phyloP scores from a whole-genome alignment of 2,888 invertebrate species.

The Melieria omissa region DNA sequence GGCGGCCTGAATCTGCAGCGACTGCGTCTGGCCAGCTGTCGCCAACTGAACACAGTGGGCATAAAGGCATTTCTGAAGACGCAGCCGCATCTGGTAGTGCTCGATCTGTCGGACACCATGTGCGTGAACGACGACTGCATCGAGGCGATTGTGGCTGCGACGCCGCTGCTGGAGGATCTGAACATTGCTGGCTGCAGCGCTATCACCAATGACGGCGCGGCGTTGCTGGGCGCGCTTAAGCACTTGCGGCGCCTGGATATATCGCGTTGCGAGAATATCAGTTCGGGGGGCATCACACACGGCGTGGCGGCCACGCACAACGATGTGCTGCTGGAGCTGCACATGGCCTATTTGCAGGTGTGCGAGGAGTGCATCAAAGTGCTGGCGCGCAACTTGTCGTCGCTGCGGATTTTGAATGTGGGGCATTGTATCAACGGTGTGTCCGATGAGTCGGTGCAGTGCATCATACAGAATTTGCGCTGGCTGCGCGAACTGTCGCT shows the following conservation, averaged over 20 bases:
- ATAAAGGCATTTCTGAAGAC: slow-evolving; percentile 53
- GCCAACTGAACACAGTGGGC: slow-evolving; percentile 56
- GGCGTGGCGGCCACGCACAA: slow-evolving; percentile 72
- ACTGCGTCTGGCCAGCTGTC: slow-evolving; percentile 56
- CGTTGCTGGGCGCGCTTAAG: slow-evolving; percentile 69
- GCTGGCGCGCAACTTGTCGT: slow-evolving; percentile 71
- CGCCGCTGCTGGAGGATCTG: slow-evolving; percentile 71
- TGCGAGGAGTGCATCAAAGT: slow-evolving; percentile 73
- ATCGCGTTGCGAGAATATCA: slow-evolving; percentile 75
- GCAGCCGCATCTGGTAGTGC: slow-evolving; percentile 70
- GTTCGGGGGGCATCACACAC: slow-evolving; percentile 71
- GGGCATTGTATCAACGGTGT: slow-evolving; percentile 78
- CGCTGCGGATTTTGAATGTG: slow-evolving; percentile 72
- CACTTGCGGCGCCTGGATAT: slow-evolving; percentile 73
- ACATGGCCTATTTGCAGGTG: slow-evolving; percentile 72
- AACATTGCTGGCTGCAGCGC: slow-evolving; percentile 74
- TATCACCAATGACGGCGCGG: slow-evolving; percentile 73
- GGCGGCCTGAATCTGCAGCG: slow-evolving; percentile 61
- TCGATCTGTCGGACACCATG: slow-evolving; percentile 75
- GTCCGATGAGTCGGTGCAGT: slow-evolving; percentile 76
- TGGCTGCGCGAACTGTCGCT: slow-evolving; percentile 72
- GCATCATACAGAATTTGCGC: slow-evolving; percentile 74
- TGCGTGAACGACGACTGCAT: slow-evolving; percentile 75
- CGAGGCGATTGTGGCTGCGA: slow-evolving; percentile 71
- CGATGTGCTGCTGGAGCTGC: slow-evolving; percentile 68